Evolutionary conservation across 1,140 invertebrate genomes (phyloP), one percentile per base, ranked within the genome.

Genomic region (Meloidogyne floridensis): DNA sequence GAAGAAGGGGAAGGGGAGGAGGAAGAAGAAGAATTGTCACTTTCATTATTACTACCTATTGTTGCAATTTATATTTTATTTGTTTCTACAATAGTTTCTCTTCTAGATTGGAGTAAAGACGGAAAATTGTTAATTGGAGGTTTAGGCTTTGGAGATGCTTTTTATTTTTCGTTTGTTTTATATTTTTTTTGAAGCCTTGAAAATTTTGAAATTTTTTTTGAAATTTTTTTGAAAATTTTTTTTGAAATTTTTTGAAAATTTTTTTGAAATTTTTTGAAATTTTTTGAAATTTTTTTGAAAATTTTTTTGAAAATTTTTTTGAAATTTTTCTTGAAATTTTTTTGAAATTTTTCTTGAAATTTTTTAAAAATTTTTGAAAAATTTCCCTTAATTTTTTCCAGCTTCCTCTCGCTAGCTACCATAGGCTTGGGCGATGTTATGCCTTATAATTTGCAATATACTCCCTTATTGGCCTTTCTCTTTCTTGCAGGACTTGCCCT

Each of bases 361-460:
- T 56, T 53, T 59, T 75, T 13, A 18, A 73, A 15, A 75, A 75
- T 65, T 65, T 5, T n/a, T n/a, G 13, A 51, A 42, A 56, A 7
- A 13, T 32, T 32, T 32, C 32, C 32, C 32, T 0, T 32, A 18
- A n/a, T 32, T 13, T 20, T 18, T 70, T 56, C 70, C 73, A 77
- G 75, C 11, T 82, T 76, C 71, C 43, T 74, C 3, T 77, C 80
- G 5, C 32, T 75, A 65, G 72, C 80, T 56, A 83, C 80, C 72
- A 85, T 85, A 42, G 84, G 84, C 8, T 70, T 85, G 2, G 84
- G 84, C 5, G 84, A 85, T 78, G 84, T 85, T 32, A 79, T 85
- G 73, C 84, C 84, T 20, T 86, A 85, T 65, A 85, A 84, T 56
- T 86, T 85, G n/a, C 73, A 85, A 53, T 85, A 81, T 69, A 80